Evolutionary conservation across 2,113 vertebrate genomes (phyloP), one percentile per base, ranked within the genome.

Genomic region (Neogale vison): DNA sequence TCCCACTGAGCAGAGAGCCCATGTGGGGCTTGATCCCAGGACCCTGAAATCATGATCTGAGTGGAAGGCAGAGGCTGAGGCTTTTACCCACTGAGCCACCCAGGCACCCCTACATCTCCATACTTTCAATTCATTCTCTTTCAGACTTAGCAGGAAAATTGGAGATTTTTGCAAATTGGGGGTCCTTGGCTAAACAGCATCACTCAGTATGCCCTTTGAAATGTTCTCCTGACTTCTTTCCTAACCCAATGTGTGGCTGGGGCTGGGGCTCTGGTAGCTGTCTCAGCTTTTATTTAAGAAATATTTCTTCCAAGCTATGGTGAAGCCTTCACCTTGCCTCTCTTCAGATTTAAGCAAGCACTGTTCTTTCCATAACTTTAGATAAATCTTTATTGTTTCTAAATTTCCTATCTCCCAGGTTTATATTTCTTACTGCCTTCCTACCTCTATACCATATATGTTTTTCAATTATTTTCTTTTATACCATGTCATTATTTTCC

Each of bases 131-230:
- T 77, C 47, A 86, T 95, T 63, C 63, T 92, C 57, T 77, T 95
- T 93, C 36, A 93, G 23, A 17, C 92, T 93, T 88, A 76, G 24
- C 34, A 42, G 34, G 45, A 24, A 82, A 12, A 95, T 57, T 88
- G 42, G 71, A 96, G 88, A 71, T 47, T 91, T 96, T 89, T 95
- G 36, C 31, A 95, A 95, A 95, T 76, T 47, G 50, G 17, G 63
- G 76, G 8, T 17, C 20, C 10, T 77, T 45, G 7, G 81, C 92
- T 65, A 97, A 88, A 92, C 14, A 88, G 50, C 39, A 55, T 89
- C 55, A 71, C 72, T 97, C 90, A 94, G 69, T 79, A 57, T 87
- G 42, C 34, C 45, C 47, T 98, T 95, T 97, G 85, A 96, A 96
- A 95, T 74, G 52, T 94, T 52, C 59, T 90, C 42, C 69, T 89